Evolutionary conservation across 2,888 invertebrate genomes (phyloP).

Genomic region (Nephrocerus scutellatus): DNA sequence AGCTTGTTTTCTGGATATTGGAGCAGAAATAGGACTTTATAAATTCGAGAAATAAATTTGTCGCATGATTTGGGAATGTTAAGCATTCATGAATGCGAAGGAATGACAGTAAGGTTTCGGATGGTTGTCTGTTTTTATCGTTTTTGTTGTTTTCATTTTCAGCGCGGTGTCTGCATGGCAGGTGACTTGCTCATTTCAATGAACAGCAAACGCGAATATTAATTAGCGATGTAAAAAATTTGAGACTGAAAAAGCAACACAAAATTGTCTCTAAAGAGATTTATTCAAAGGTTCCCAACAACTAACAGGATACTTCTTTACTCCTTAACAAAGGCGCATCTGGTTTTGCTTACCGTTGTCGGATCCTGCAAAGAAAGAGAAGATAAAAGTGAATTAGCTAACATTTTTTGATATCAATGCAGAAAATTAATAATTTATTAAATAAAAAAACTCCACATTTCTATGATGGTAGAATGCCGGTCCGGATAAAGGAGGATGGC

Average conservation of each 20-base stretch:
- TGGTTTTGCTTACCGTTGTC: conserved; percentile 39
- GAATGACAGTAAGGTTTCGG: conserved; percentile 5
- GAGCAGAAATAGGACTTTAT: conserved; percentile 12
- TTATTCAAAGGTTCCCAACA: background rate
- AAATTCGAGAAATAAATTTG: background rate
- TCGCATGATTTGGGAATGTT: background rate
- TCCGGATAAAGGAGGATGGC: no score
- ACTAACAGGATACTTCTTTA: conserved; percentile 3
- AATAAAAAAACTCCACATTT: no score
- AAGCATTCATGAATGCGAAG: background rate
- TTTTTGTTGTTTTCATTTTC: background rate
- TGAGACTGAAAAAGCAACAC: no score
- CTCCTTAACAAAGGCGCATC: background rate
- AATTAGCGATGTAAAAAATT: no score
- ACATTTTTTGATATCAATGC: no score
- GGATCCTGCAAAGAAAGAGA: conserved; percentile 44
- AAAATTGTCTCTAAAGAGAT: background rate
- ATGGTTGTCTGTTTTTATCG: no score
- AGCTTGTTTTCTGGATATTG: conserved; percentile 10
- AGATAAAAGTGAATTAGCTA: conserved; percentile 16
- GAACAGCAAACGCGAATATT: no score
- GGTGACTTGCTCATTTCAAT: background rate
- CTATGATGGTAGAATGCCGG: no score
- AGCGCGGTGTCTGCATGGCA: background rate
- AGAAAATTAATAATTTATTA: no score